A percentile compares a stretch with the other conserved stretches of the same genome.
These are phyloP conservation scores for Vespertilio murinus DNA, from an alignment of 2,797 vertebrate species.

Conservation along the genomic window DNA sequence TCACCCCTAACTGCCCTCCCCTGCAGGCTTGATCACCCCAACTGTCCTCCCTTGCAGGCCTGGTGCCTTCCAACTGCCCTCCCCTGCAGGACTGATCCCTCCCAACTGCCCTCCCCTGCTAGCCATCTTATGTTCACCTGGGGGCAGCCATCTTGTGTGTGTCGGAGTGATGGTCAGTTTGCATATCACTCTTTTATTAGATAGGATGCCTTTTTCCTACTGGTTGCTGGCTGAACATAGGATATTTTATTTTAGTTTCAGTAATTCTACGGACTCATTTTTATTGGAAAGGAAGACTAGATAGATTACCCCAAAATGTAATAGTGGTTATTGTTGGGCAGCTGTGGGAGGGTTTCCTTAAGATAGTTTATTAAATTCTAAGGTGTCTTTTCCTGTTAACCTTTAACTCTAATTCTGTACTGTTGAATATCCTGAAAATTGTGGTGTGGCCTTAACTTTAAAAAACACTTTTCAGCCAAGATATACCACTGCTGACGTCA, in stretches of 20 bases:
- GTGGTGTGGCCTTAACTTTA: not conserved
- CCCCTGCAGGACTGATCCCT: too few relatives aligned
- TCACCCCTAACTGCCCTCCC: too few relatives aligned
- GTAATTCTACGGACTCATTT: not conserved
- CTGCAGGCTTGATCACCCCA: too few relatives aligned
- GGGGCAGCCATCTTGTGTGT: too few relatives aligned
- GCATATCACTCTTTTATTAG: too few relatives aligned
- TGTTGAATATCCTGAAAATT: not conserved
- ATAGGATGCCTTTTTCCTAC: not conserved
- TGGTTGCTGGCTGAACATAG: not conserved
- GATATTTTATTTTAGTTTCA: not conserved
- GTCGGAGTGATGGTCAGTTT: too few relatives aligned
- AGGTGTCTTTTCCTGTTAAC: not conserved
- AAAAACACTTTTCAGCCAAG: not conserved
- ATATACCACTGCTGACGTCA: not conserved
- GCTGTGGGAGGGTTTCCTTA: not conserved
- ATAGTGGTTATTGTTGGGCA: not conserved
- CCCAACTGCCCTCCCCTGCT: too few relatives aligned
- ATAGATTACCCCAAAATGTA: not conserved
- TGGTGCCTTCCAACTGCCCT: too few relatives aligned
- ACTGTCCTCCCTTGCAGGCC: too few relatives aligned
- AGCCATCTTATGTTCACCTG: too few relatives aligned
- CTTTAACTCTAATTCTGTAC: not conserved
- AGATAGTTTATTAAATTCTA: not conserved
- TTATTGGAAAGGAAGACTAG: not conserved